Evolutionary conservation across 2,113 vertebrate species (phyloP), one percentile per base, ranked within the genome.

Genomic region (Emydura subglobosa): DNA sequence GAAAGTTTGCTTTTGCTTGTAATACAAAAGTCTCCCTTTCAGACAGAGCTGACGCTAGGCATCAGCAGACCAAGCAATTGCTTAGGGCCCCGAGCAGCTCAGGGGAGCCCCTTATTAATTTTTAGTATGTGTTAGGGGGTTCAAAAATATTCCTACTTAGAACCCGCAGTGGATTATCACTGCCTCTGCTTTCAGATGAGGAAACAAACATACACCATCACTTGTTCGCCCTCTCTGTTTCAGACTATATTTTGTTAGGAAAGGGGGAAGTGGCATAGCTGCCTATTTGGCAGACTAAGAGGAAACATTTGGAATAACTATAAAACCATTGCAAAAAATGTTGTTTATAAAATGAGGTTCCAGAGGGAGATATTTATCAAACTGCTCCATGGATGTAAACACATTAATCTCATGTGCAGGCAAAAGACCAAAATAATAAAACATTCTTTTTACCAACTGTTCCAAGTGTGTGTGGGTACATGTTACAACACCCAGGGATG

Each of bases 281-380:
- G 12, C n/a, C 82, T 65, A 27, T 51, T 53, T 93, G 84, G 87
- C 84, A 94, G 25, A 49, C 42, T 65, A 44, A 79, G 89, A 25
- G 34, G 12, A 89, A 92, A 90, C 82, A 34, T 61, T 97, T 94
- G 90, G 49, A 94, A 88, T 44, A 94, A 87, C 72, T 89, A 59
- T 85, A 1, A 89, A 93, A 61, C 2, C 27, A 19, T 4, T 79
- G 82, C 90, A 82, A 91, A 95, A 17, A 57, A 90, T 1, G 14
- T n/a, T 16, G 3, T 51, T 94, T 82, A 90, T 80, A 96, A 94
- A 96, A 82, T 34, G 91, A 42, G 81, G 27, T 53, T 87, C 53
- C 39, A 61, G 51, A 54, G 44, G 7, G 31, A 96, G 90, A 91
- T 93, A 39, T 72, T 94, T 95, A 93, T 89, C 90, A 78, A 78